Evolutionary conservation across 2,113 vertebrate species (phyloP).

Genomic region (Vanacampus margaritifer): DNA sequence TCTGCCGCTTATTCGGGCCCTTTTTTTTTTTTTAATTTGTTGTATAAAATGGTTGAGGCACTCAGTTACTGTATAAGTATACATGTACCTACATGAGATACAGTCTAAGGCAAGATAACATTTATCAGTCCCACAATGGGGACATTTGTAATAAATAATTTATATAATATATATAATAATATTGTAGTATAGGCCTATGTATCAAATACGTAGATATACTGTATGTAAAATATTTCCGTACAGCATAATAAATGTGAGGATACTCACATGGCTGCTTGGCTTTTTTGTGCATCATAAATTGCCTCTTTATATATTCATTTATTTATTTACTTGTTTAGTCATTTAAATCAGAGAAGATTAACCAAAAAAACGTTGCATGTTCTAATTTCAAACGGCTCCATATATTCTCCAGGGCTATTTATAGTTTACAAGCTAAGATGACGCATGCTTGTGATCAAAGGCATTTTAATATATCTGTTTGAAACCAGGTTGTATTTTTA

Average conservation of each 20-base stretch:
- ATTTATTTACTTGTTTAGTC: not conserved
- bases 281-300: too few relatives aligned
- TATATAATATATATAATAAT: too few relatives aligned
- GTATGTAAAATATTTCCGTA: not conserved
- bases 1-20: too few relatives aligned
- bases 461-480: slow-evolving; percentile 21
- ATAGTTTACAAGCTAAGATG: slow-evolving; percentile 30
- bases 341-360: not conserved
- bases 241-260: not conserved
- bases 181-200: too few relatives aligned
- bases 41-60: not conserved
- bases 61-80: too few relatives aligned
- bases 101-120: too few relatives aligned
- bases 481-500: slow-evolving; percentile 4
- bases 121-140: too few relatives aligned
- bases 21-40: not conserved
- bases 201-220: too few relatives aligned
- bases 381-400: slow-evolving; percentile 18
- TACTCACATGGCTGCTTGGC: not conserved
- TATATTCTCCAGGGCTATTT: slow-evolving; percentile 19
- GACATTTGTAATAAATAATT: too few relatives aligned
- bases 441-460: slow-evolving; percentile 42
- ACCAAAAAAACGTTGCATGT: slow-evolving; percentile 3
- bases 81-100: too few relatives aligned
- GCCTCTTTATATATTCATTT: not conserved